Base-by-base conservation (phyloP, 2,888 invertebrate species). In the Euphydryas editha region DNA sequence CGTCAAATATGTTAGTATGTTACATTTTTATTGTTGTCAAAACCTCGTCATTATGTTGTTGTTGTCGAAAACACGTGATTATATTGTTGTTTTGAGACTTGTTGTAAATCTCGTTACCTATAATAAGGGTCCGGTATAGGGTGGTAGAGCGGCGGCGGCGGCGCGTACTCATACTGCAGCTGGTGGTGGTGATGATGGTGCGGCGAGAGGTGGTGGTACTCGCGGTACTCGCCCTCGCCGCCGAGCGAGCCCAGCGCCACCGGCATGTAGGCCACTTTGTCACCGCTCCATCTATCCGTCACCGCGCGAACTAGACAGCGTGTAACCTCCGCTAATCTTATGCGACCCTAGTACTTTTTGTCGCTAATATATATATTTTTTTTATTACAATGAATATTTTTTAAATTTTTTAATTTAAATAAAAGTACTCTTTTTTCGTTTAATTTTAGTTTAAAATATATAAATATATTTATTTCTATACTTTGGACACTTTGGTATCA, bases 191-290 rank as follows among this genome's bases (percentile, higher is more conserved):
- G 79, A 74, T 77, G 84, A 77, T 88, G 91, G 85, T 87, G 90
- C 88, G 90, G 90, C 87, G 92, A 87, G 85, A 87, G 87, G 80
- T 87, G 88, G 81, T 79, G 79, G 85, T 87, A 92, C 81, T 87
- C 88, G 73, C 87, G 93, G 92, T 90, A 93, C 93, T 93, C 93
- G 93, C 93, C 93, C 93, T 94, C 94, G 93, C 94, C 93, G 93
- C 93, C 94, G 90, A 94, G 92, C 92, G 93, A 93, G 93, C 94
- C 93, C 93, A 94, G 93, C 91, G 93, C 94, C 88, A 94, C 94
- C 76, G 91, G 94, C 94, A 94, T 94, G 92, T 93, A 94, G 88
- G 94, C 94, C 94, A 94, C 94, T 80, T 92, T 94, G 94, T 93
- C 94, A 94, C 94, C 93, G 93, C 86, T 88, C 85, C 94, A 93